Base-by-base conservation (phyloP, 2,113 vertebrate species). In the Dasypus novemcinctus region DNA sequence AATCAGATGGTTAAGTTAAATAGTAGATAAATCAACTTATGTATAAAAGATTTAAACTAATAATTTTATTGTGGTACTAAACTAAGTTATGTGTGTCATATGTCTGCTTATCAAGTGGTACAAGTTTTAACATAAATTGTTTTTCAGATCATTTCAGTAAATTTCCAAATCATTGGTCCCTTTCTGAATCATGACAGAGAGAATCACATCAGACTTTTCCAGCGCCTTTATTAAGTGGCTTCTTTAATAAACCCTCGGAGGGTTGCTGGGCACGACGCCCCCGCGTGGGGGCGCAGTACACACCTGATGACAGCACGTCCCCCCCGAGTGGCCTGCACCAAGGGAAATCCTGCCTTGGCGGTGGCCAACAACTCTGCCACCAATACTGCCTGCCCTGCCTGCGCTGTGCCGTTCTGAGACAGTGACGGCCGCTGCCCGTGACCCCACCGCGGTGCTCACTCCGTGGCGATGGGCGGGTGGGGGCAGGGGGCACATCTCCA, bases 11-110 rank as follows among this genome's bases (percentile, higher is more conserved):
- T 66, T 23, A 71, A 33, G 33, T 63, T 36, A 72, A 38, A 91
- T 87, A n/a, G 75, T 63, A 78, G 49, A 57, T 43, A 72, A 89
- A 68, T 18, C 43, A 82, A 71, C 17, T 29, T 2, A 69, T 14
- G 71, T 11, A 52, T 36, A 72, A 69, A 72, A 17, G 21, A n/a
- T 82, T 43, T 7, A 74, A 59, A 90, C 49, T n/a, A 91, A 41
- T 52, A 11, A 11, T 59, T 89, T 89, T 66, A 54, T 71, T 75
- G 76, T 89, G 27, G 75, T n/a, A 83, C 18, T 71, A 83, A 87
- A 87, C 59, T 92, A 20, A 57, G 57, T 57, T 27, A 74, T 33
- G 33, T 3, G 23, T 79, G 49, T 76, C 4, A 46, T 66, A 59
- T 78, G 74, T 29, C 3, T 63, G 66, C 5, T 93, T 94, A 33